These are phyloP conservation scores for Polyommatus icarus DNA, from an alignment of 2,888 invertebrate species.

Conservation along the genomic window DNA sequence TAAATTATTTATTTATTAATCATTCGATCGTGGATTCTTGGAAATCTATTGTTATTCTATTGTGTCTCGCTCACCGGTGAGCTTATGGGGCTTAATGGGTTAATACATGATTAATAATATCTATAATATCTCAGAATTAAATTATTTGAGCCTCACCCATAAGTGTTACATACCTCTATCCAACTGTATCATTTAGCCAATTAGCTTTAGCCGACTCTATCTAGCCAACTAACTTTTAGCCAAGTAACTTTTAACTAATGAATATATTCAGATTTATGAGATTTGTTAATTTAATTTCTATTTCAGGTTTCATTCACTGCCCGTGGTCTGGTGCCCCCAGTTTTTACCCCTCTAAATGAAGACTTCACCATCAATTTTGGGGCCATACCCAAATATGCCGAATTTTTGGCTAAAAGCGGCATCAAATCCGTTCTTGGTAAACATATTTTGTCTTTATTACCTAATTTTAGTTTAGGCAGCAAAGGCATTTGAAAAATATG, in stretches of 20 bases:
- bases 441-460: background rate
- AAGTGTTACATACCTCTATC: background rate
- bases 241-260: too few species aligned
- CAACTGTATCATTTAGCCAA: too few species aligned
- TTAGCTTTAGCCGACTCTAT: too few species aligned
- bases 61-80: too few species aligned
- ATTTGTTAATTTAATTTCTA: conserved; percentile 21
- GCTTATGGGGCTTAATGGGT: too few species aligned
- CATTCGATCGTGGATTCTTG: too few species aligned
- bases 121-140: too few species aligned
- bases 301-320: conserved; percentile 76
- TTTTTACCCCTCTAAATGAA: conserved; percentile 84
- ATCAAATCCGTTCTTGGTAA: conserved; percentile 84
- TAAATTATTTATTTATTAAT: background rate
- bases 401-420: conserved; percentile 80
- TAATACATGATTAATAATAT: background rate
- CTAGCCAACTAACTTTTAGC: too few species aligned
- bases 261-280: background rate
- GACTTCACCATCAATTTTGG: conserved; percentile 77
- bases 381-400: conserved; percentile 82
- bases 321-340: conserved; percentile 85
- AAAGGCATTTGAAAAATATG: background rate
- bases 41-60: too few species aligned
- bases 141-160: background rate
- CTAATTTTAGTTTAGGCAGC: background rate